A percentile compares a stretch with the other conserved stretches of the same genome.
Evolutionary conservation across 2,113 vertebrate genomes (phyloP).

Genomic region (human): DNA sequence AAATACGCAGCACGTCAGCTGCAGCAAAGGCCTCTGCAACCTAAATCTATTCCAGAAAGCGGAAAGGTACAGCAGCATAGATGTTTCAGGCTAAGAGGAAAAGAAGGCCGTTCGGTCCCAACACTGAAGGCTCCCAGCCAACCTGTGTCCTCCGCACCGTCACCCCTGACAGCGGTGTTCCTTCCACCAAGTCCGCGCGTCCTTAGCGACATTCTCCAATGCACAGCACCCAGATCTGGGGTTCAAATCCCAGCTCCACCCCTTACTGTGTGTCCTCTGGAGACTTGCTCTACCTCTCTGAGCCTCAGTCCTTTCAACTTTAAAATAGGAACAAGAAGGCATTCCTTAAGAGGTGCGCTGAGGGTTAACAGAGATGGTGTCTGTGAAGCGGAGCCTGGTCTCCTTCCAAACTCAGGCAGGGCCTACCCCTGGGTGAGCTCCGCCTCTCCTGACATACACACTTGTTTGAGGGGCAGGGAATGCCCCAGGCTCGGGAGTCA

Average conservation of each 20-base stretch:
- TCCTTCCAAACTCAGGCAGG: background rate
- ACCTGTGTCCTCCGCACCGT: accelerated
- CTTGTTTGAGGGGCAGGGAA: background rate
- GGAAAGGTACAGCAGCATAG: background rate
- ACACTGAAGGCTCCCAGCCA: background rate
- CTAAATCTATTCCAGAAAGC: background rate
- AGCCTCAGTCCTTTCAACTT: background rate
- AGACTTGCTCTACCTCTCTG: background rate
- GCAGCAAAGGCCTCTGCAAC: background rate
- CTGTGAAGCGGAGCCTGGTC: background rate
- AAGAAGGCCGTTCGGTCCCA: background rate
- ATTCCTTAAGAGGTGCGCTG: background rate
- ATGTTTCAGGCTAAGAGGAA: background rate
- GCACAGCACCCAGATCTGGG: background rate
- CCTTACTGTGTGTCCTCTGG: background rate
- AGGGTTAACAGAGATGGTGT: background rate
- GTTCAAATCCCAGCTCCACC: background rate
- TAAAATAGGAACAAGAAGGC: background rate
- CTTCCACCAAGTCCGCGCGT: accelerated
- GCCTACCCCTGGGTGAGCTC: background rate
- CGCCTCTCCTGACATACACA: accelerated
- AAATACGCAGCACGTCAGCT: background rate
- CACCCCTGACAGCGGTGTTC: accelerated
- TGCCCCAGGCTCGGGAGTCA: background rate
- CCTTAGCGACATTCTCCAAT: background rate